Percentiles rank a stretch among this genome's conserved stretches.
phyloP scores from a whole-genome alignment of 1,140 invertebrate genomes.

The Zophobas morio region DNA sequence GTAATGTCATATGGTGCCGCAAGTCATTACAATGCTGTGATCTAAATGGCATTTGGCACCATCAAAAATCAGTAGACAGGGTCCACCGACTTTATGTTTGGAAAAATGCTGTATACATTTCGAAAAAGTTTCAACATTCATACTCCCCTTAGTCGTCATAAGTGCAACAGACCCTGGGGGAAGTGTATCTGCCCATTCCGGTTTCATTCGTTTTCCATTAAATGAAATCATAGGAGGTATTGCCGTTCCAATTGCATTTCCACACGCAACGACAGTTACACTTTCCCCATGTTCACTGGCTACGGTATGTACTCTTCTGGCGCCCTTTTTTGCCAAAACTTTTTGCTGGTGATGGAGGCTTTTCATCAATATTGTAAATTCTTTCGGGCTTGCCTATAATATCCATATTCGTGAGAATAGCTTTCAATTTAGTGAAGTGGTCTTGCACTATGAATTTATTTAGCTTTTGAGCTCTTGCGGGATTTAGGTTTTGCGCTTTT shows the following conservation, averaged over 20 bases:
- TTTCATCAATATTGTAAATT: constrained; percentile 67
- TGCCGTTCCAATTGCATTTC: constrained; percentile 53
- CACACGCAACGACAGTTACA: constrained; percentile 62
- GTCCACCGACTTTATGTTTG: constrained; percentile 48
- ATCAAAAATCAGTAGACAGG: constrained; percentile 65
- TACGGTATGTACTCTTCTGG: constrained; percentile 62
- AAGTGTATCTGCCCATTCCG: constrained; percentile 49
- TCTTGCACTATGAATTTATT: constrained; percentile 63
- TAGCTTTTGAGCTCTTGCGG: constrained; percentile 63
- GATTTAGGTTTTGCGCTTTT: constrained; percentile 55
- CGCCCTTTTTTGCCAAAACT: constrained; percentile 63
- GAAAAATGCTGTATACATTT: constrained; percentile 23
- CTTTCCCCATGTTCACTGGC: constrained; percentile 65
- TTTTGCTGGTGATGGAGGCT: constrained; percentile 57
- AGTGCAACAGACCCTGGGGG: constrained; percentile 46
- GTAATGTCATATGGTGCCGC: constrained; percentile 62
- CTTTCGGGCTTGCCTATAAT: constrained; percentile 58
- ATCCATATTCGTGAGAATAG: constrained; percentile 54
- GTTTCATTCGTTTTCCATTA: constrained; percentile 53
- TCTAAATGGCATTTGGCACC: constrained; percentile 65
- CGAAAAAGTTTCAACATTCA: constrained; percentile 7
- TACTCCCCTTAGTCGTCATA: constrained; percentile 30
- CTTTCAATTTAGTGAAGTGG: constrained; percentile 61
- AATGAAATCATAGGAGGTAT: constrained; percentile 59
- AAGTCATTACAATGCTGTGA: constrained; percentile 52